Evolutionary conservation across 1,140 invertebrate genomes (phyloP).

Genomic region (Polyergus mexicanus): DNA sequence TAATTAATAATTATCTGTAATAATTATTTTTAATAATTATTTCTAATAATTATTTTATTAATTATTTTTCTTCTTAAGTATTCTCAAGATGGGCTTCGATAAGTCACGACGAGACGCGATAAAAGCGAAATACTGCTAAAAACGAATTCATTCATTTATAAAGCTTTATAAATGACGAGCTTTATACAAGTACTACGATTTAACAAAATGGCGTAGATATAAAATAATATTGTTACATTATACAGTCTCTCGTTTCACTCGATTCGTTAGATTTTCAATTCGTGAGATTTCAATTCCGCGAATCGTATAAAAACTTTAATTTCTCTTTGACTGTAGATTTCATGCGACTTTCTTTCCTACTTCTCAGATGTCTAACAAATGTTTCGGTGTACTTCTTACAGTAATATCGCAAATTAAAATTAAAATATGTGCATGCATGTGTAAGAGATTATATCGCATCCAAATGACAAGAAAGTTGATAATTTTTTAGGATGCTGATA

Average conservation of each 20-base stretch:
- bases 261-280: neutral
- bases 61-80: neutral
- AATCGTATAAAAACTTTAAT: neutral
- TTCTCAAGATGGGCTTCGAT: slow-evolving; percentile 21
- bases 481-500: neutral
- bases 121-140: slow-evolving; percentile 25
- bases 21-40: too few relatives aligned
- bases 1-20: neutral
- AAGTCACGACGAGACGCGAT: slow-evolving; percentile 35
- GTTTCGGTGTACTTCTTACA: neutral
- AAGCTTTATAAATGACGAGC: neutral
- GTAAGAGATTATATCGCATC: neutral
- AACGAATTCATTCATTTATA: neutral
- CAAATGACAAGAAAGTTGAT: slow-evolving; percentile 6
- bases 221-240: neutral
- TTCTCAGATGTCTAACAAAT: neutral
- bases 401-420: neutral
- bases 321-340: neutral
- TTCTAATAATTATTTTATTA: neutral
- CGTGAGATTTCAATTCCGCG: neutral
- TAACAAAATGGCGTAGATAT: neutral
- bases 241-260: neutral
- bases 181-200: neutral
- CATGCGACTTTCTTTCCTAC: neutral
- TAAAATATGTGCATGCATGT: neutral